Conservation (phyloP, 2,888 invertebrate species). For the Drosophila gaucha region DNA sequence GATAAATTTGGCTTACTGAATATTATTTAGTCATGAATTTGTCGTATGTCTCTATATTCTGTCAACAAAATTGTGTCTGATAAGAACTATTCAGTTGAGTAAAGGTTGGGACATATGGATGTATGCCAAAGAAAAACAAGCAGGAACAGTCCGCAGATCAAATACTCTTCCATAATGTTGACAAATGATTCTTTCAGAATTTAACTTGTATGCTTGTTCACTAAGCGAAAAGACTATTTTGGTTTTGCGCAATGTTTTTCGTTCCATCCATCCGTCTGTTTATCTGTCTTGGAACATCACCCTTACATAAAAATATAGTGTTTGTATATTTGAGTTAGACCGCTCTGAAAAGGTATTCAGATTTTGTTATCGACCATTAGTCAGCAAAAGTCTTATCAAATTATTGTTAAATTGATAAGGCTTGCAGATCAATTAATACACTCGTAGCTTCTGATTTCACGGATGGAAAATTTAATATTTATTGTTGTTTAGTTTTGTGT, state of each 20-base stretch:
- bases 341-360: background rate
- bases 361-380: background rate
- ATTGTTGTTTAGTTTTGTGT: constrained; percentile 54
- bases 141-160: no score
- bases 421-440: background rate
- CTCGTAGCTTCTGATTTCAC: background rate
- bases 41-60: background rate
- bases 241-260: no score
- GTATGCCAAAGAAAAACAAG: background rate
- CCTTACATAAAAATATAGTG: no score
- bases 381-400: background rate
- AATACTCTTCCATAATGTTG: background rate
- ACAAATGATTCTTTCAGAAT: background rate
- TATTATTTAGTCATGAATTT: background rate
- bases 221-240: no score
- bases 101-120: background rate
- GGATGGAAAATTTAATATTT: constrained; percentile 8
- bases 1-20: background rate
- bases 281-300: no score
- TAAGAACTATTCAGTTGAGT: background rate
- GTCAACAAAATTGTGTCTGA: background rate
- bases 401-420: background rate
- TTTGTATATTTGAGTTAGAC: background rate
- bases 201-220: no score
- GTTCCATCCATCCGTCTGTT: no score